Evolutionary conservation across 1,140 invertebrate species (phyloP), one percentile per base, ranked within the genome.

Genomic region (Drosophila lowei): DNA sequence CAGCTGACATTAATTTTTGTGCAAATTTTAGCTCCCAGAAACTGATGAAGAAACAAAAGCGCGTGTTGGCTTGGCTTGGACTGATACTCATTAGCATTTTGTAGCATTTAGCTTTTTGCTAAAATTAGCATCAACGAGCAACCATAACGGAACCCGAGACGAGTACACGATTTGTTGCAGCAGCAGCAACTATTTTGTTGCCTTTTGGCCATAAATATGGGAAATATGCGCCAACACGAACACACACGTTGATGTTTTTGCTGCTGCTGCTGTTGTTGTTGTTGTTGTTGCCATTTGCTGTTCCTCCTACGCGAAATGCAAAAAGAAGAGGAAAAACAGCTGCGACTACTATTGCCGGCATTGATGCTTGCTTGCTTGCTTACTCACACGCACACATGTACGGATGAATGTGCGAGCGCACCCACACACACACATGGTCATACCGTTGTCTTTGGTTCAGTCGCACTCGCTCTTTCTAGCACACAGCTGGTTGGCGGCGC

Each of bases 91-190:
- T 75, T 70, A 66, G 72, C 65, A 76, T 76, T 28, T 55, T 61
- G 57, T 50, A 65, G 72, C 61, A 76, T 62, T 61, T 21, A 49
- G 41, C 57, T 60, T 77, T 62, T 42, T 42, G 76, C 80, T 84
- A 84, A 80, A 85, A 77, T 84, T 85, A 84, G 80, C 77, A 65
- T 54, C 34, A n/a, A 28, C 54, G 71, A 38, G 48, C 38, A 38
- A 13, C 13, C 70, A 70, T 79, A 85, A 66, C 80, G 79, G 80
- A 85, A 83, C 78, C 73, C 56, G 80, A 83, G 79, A 76, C 60
- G 70, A 42, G 16, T 70, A 80, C 77, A 71, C 34, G 11, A 13
- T 38, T 38, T 57, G 49, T 67, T 73, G 73, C 70, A 76, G 57
- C 53, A 34, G 59, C 34, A 25, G 47, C 18, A 46, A 34, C 34